Conservation (phyloP, 2,797 vertebrate species). For the Heteromormyrus szaboi region DNA sequence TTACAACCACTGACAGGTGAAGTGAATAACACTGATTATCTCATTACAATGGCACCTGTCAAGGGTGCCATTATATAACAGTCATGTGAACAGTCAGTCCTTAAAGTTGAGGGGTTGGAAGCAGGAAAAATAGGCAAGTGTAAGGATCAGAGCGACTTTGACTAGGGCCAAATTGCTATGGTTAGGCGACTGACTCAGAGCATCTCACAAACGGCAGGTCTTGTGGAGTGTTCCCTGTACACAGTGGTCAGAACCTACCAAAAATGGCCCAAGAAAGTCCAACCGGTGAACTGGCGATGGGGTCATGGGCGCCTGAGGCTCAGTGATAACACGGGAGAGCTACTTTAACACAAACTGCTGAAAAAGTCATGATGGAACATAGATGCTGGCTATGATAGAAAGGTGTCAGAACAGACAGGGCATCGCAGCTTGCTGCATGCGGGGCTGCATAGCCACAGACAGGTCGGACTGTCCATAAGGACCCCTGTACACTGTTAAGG, state of each 20-base stretch:
- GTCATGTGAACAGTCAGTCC: neutral
- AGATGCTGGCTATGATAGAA: neutral
- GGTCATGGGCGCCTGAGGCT: neutral
- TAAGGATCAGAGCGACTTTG: neutral
- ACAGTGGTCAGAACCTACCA: neutral
- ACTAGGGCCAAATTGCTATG: neutral
- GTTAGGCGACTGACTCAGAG: neutral
- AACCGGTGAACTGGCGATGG: neutral
- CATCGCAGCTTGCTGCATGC: neutral
- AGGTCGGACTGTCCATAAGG: neutral
- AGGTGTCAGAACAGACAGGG: neutral
- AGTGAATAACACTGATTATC: neutral
- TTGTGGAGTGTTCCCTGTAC: neutral
- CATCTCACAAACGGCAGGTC: neutral
- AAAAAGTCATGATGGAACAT: neutral
- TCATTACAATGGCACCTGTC: neutral
- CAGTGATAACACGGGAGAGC: neutral
- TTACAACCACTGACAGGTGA: neutral
- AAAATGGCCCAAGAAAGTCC: neutral
- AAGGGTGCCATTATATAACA: neutral
- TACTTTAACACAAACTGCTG: neutral
- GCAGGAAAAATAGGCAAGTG: neutral
- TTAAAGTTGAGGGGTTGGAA: neutral
- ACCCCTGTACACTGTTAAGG: neutral
- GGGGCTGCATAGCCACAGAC: neutral